phyloP scores from a whole-genome alignment of 35 echinoderm and acorn worm genomes.

The Lytechinus variegatus region DNA sequence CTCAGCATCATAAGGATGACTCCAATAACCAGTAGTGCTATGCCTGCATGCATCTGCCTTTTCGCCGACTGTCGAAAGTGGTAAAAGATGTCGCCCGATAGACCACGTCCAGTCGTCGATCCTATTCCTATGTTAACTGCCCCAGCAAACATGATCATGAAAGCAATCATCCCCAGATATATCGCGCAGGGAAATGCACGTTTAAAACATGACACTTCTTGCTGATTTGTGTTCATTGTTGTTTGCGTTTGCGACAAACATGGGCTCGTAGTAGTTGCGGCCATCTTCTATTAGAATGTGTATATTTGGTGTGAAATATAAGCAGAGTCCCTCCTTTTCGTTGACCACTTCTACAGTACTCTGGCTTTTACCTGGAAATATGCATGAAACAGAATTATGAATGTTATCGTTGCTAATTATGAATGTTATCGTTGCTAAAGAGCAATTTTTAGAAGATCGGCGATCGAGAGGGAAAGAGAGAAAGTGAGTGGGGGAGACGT shows the following conservation, averaged over 20 bases:
- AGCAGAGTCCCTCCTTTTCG: neutral
- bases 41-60: neutral
- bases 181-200: neutral
- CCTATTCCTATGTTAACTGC: neutral
- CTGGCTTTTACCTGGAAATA: too few species aligned
- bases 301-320: neutral
- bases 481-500: too few species aligned
- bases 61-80: neutral
- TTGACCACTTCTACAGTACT: too few species aligned
- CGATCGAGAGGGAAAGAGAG: too few species aligned
- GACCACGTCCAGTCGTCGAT: neutral
- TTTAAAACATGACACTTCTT: neutral
- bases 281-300: neutral
- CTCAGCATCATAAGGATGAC: neutral
- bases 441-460: too few species aligned
- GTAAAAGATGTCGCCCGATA: neutral
- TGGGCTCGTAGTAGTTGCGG: neutral
- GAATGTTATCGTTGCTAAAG: too few species aligned
- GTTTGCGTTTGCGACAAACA: neutral
- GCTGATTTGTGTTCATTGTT: neutral
- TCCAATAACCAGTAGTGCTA: neutral
- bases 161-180: neutral
- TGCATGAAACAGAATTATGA: too few species aligned
- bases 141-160: neutral
- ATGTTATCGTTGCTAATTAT: too few species aligned